Base-by-base conservation (phyloP, 2,888 invertebrate species). In the Norana najaformis region DNA sequence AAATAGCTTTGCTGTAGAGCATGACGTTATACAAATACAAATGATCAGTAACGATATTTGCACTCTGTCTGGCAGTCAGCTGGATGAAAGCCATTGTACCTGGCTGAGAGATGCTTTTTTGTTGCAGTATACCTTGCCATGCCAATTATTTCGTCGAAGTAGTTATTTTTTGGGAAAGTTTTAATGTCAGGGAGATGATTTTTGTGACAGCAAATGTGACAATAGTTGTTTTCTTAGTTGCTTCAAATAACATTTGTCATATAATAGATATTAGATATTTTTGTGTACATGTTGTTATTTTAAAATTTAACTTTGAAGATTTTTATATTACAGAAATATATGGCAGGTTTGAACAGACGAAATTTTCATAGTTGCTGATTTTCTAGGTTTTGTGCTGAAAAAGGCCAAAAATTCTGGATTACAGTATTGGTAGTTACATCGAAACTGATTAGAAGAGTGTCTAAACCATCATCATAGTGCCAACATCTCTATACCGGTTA, bases 131-230 rank as follows among this genome's bases (percentile, higher is more conserved):
- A 69, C 11, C 69, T 1, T 69, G 69, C 69, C 69, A n/a, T 69
- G 69, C 69, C 69, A 69, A n/a, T n/a, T 69, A 69, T n/a, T 69
- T 69, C 69, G 69, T 69, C 69, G 30, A 69, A n/a, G 47, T 53
- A 69, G n/a, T 69, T n/a, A 69, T n/a, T 69, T 69, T 69, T 1
- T 30, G 1, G 69, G 69, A n/a, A 8, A 47, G 23, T n/a, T n/a
- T 69, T 69, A n/a, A 13, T 69, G 30, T 69, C n/a, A 8, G 0
- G 69, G 69, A 30, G 69, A n/a, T 30, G 69, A 69, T 69, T 69
- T 53, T n/a, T 47, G 47, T 47, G 47, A 47, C 47, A 23, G 47
- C 47, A 69, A n/a, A 69, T 69, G 69, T n/a, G 69, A n/a, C 69
- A n/a, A 47, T 47, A 47, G 5, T 69, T 30, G 30, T 69, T n/a